Evolutionary conservation across 1,140 invertebrate genomes (phyloP).

Genomic region (Drosophila subobscura): DNA sequence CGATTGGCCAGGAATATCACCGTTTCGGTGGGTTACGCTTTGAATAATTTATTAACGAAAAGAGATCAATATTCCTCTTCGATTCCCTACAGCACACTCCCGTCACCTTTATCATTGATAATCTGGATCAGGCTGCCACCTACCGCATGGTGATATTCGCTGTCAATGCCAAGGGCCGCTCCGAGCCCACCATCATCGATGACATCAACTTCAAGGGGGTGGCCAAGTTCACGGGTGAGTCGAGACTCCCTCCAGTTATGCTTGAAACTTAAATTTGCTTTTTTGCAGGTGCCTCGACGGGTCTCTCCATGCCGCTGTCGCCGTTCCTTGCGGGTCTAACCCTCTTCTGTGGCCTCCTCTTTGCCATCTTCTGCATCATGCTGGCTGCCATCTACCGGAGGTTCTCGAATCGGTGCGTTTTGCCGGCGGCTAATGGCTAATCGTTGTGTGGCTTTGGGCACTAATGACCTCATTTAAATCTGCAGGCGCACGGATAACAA

Average conservation of each 20-base stretch:
- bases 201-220: slow-evolving; percentile 92
- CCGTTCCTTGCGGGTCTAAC: slow-evolving; percentile 89
- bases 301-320: slow-evolving; percentile 86
- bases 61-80: neutral
- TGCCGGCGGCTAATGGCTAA: slow-evolving; percentile 19
- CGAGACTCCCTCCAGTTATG: slow-evolving; percentile 25
- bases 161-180: slow-evolving; percentile 92
- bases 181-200: slow-evolving; percentile 91
- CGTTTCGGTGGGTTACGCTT: slow-evolving; percentile 62
- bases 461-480: slow-evolving; percentile 61
- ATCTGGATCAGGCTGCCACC: slow-evolving; percentile 90
- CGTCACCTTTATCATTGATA: slow-evolving; percentile 89
- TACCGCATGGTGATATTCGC: slow-evolving; percentile 91
- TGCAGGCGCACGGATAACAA: slow-evolving; percentile 80
- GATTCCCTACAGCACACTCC: slow-evolving; percentile 83
- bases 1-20: slow-evolving; percentile 83
- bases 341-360: slow-evolving; percentile 88
- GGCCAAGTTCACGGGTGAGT: slow-evolving; percentile 88
- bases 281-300: slow-evolving; percentile 84
- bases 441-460: slow-evolving; percentile 14
- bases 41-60: slow-evolving; percentile 15
- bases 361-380: slow-evolving; percentile 89
- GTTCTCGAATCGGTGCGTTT: slow-evolving; percentile 84
- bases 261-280: slow-evolving; percentile 28
- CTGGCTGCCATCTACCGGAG: slow-evolving; percentile 88